These are phyloP conservation scores for Bursaphelenchus okinawaensis DNA, from an alignment of 2,888 invertebrate genomes.

Conservation along the genomic window DNA sequence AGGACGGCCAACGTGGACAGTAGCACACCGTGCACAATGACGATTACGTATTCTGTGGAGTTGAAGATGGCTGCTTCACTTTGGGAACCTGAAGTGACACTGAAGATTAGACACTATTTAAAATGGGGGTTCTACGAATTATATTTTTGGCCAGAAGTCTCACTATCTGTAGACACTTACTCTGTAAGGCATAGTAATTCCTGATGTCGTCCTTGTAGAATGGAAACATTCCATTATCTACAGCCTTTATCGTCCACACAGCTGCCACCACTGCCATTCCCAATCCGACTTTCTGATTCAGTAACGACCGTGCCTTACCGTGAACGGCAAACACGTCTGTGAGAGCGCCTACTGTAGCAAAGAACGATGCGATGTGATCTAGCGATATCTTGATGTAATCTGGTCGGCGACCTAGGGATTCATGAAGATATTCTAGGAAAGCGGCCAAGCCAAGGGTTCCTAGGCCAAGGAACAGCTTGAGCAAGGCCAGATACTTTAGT, in stretches of 20 bases:
- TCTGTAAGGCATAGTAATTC: conserved; percentile 29
- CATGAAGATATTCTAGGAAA: conserved; percentile 54
- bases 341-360: conserved; percentile 44
- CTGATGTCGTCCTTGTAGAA: conserved; percentile 54
- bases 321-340: conserved; percentile 48
- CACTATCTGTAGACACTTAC: too few species aligned
- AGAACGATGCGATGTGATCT: conserved; percentile 51
- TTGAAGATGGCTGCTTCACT: conserved; percentile 9
- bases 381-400: conserved; percentile 55
- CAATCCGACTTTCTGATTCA: conserved; percentile 52
- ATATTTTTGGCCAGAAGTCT: too few species aligned
- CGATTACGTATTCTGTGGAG: conserved; percentile 45
- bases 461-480: conserved; percentile 49
- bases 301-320: conserved; percentile 37
- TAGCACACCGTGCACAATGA: conserved; percentile 51
- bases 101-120: too few species aligned
- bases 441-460: conserved; percentile 49
- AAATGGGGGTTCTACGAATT: conserved; percentile 16
- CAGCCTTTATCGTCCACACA: conserved; percentile 52
- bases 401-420: conserved; percentile 42
- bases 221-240: conserved; percentile 53
- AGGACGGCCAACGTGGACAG: conserved; percentile 43
- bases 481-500: conserved; percentile 36
- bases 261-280: conserved; percentile 53
- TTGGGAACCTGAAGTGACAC: not conserved